Evolutionary conservation across 2,797 vertebrate species (phyloP), one percentile per base, ranked within the genome.

Genomic region (Crax fasciolata): DNA sequence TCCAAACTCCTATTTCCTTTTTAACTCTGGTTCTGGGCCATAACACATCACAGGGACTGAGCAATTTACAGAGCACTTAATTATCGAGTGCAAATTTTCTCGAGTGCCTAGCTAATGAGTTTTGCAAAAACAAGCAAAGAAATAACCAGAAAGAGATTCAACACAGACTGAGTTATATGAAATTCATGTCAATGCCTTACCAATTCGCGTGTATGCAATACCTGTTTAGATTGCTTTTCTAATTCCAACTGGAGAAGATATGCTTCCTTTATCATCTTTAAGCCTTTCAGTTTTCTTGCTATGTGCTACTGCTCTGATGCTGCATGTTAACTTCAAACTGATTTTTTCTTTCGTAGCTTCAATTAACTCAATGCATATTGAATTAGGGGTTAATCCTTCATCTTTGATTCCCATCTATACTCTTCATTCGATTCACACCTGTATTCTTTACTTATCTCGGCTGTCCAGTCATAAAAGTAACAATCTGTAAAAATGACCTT

Each of bases 21-120:
- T 55, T 59, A 87, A 54, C 27, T 61, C 6, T 10, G 10, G 9
- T 87, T 75, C 67, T 85, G 70, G 82, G 68, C 72, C 32, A 20
- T 74, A 87, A 54, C 8, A n/a, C 1, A 2, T 74, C 68, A 72
- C 41, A 75, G 43, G 12, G 57, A 61, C 41, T 35, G 12, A 89
- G 32, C 6, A 89, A 79, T 79, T 92, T 90, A 76, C 78, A 51
- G 49, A 83, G 46, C 4, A 58, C 62, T 89, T 89, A 88, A 92
- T 83, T 81, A 84, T 4, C 7, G 13, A 80, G n/a, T 54, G 28
- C 11, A 58, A 80, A 85, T 89, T 91, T 93, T 85, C 72, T 83
- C 30, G 74, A 89, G 75, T 74, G 32, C 13, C 89, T 80, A 3
- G 2, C 32, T 89, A 83, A 92, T 49, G n/a, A 89, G 32, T 49